These are phyloP conservation scores for zebrafish (Danio rerio) DNA, from an alignment of 2,113 vertebrate species.

Conservation along the genomic window GRCz12tu NC_133198.1:41566501-41567000, in stretches of 20 bases:
- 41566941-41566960: conserved; percentile 74
- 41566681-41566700: conserved; percentile 16
- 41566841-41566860: conserved; percentile 57
- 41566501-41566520: too few species aligned
- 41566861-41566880: conserved; percentile 58
- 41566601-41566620: too few species aligned
- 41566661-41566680: background rate
- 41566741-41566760: conserved; percentile 1
- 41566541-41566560: too few species aligned
- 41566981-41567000: conserved; percentile 79
- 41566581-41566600: too few species aligned
- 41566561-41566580: too few species aligned
- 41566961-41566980: conserved; percentile 93
- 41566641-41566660: background rate
- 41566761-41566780: background rate
- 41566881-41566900: conserved; percentile 57
- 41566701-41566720: conserved; percentile 7
- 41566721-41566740: background rate
- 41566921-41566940: conserved; percentile 52
- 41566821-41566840: conserved; percentile 55
- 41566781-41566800: conserved; percentile 33
- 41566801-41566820: conserved; percentile 44
- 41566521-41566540: too few species aligned
- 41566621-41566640: too few species aligned
- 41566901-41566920: conserved; percentile 46